A percentile compares a stretch with the other conserved stretches of the same genome.
Conservation (phyloP, 2,113 vertebrate genomes). For the Erpornis zantholeuca region DNA sequence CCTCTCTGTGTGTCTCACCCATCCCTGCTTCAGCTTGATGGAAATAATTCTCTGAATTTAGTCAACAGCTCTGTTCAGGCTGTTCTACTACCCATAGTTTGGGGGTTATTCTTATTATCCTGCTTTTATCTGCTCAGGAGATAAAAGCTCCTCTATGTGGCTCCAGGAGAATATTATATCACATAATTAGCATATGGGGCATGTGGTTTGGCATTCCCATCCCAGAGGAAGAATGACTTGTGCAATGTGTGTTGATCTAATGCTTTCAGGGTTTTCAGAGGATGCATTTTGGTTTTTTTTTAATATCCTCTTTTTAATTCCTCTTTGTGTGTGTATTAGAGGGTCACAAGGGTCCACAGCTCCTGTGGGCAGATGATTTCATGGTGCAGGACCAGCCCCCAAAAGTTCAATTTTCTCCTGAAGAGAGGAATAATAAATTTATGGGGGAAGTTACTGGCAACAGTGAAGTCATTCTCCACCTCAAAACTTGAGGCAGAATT, state of each 20-base stretch:
- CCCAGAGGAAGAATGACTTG: background rate
- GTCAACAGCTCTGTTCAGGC: background rate
- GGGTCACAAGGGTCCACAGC: background rate
- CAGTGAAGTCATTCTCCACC: background rate
- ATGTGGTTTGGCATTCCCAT: background rate
- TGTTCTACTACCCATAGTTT: background rate
- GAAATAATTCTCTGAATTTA: background rate
- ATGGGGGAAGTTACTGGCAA: background rate
- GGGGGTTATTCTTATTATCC: background rate
- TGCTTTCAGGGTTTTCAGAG: background rate
- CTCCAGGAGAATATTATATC: background rate
- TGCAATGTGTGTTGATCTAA: background rate
- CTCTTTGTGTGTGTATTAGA: background rate
- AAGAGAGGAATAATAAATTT: background rate
- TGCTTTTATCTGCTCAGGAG: background rate
- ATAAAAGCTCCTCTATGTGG: no score
- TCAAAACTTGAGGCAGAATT: background rate
- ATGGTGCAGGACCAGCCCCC: background rate
- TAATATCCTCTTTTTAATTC: background rate
- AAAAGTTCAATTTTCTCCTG: background rate
- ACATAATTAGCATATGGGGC: background rate
- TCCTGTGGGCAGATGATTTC: background rate
- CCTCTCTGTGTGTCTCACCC: background rate
- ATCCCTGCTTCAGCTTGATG: background rate
- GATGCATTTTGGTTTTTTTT: background rate